phyloP scores from a whole-genome alignment of 1,140 invertebrate species.

The Sesamia nonagrioides region DNA sequence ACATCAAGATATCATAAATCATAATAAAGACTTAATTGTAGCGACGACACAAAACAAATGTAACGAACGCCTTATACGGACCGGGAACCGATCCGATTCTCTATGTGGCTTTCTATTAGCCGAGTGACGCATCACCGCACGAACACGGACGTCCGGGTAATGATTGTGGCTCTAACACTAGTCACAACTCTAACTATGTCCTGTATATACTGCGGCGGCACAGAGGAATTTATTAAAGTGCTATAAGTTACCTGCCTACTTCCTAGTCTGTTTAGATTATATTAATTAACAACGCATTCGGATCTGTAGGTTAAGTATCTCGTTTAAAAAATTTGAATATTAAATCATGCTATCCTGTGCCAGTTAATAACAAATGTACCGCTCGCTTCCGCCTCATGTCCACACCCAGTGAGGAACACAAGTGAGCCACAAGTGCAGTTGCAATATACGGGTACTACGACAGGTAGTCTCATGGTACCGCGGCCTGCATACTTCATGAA shows the following conservation, averaged over 20 bases:
- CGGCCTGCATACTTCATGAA: conserved; percentile 7
- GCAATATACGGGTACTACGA: neutral
- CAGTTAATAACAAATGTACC: neutral
- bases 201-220: neutral
- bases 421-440: neutral
- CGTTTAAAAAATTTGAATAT: too few relatives aligned
- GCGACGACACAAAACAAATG: neutral
- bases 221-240: conserved; percentile 5
- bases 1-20: neutral
- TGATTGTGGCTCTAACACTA: neutral
- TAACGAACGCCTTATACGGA: neutral
- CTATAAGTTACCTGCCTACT: neutral
- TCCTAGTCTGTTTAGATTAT: neutral
- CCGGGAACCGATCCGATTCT: neutral
- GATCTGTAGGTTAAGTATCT: too few relatives aligned
- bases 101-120: conserved; percentile 11
- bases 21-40: neutral
- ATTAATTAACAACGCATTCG: neutral
- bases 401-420: neutral
- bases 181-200: neutral
- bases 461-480: neutral
- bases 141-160: neutral
- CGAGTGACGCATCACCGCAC: neutral
- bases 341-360: neutral
- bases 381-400: neutral